Conservation (phyloP, 2,113 vertebrate genomes). For the Petaurus breviceps region DNA sequence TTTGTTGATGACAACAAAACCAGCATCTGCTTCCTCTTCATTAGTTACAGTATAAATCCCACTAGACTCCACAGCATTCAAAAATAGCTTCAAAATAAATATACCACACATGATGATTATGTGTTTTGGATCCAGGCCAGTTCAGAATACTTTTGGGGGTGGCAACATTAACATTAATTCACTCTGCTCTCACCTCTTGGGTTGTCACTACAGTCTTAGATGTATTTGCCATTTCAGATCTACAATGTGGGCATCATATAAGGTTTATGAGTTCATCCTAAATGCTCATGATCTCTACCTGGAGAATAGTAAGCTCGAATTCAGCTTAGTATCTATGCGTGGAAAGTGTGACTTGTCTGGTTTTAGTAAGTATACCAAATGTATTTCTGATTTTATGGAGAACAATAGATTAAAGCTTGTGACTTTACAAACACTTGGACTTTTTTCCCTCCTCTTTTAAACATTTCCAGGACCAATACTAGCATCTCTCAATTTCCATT, state of each 20-base stretch:
- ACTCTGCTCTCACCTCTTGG: not conserved
- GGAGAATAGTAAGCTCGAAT: not conserved
- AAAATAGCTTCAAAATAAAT: constrained; percentile 58
- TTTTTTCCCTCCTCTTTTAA: not conserved
- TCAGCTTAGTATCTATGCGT: not conserved
- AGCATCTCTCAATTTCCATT: not conserved
- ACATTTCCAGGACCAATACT: not conserved
- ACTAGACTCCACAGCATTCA: constrained; percentile 38
- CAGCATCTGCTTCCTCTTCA: constrained; percentile 45
- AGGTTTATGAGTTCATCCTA: not conserved
- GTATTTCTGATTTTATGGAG: not conserved
- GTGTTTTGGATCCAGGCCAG: not conserved
- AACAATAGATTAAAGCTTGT: not conserved
- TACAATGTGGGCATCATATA: not conserved
- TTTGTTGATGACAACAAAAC: constrained; percentile 54
- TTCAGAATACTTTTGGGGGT: not conserved
- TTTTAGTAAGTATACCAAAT: not conserved
- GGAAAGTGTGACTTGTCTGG: not conserved
- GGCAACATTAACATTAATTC: constrained; percentile 38
- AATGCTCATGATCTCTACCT: not conserved
- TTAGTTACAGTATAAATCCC: constrained; percentile 28
- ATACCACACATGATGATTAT: not conserved
- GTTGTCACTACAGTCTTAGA: constrained; percentile 32
- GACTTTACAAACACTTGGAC: not conserved
- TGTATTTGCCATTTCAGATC: not conserved